Evolutionary conservation across 1,140 invertebrate species (phyloP).

Genomic region (Melipona quadrifasciata): DNA sequence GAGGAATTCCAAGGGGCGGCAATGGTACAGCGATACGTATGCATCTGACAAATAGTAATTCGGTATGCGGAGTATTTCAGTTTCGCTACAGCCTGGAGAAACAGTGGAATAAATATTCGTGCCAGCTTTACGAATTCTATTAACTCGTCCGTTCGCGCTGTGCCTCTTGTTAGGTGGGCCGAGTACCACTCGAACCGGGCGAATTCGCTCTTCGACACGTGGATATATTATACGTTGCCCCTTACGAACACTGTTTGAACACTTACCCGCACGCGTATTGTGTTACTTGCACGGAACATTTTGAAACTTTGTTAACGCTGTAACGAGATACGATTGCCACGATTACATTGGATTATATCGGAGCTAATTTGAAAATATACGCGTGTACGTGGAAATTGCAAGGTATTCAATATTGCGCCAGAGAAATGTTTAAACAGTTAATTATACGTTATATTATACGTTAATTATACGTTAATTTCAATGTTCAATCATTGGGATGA

Average conservation of each 20-base stretch:
- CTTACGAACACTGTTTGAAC: background rate
- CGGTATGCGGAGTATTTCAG: background rate
- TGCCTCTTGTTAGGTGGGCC: background rate
- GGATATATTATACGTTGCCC: background rate
- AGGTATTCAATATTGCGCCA: background rate
- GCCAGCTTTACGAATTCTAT: background rate
- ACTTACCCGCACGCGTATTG: no score
- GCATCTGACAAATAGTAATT: constrained; percentile 9
- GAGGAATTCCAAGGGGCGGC: background rate
- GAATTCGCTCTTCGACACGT: background rate
- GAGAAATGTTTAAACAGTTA: no score
- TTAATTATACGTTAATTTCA: no score
- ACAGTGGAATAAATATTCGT: background rate
- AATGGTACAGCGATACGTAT: background rate
- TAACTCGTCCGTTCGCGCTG: background rate
- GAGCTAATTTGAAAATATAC: no score
- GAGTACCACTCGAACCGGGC: background rate
- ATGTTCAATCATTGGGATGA: no score
- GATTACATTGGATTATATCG: no score
- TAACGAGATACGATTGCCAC: background rate
- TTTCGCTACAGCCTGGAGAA: background rate
- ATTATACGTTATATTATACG: no score
- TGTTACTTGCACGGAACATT: background rate
- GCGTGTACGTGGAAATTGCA: background rate
- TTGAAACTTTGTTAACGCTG: background rate